These are phyloP conservation scores for Paramacrobiotus metropolitanus DNA, from an alignment of 1,140 invertebrate species.

Conservation along the genomic window DNA sequence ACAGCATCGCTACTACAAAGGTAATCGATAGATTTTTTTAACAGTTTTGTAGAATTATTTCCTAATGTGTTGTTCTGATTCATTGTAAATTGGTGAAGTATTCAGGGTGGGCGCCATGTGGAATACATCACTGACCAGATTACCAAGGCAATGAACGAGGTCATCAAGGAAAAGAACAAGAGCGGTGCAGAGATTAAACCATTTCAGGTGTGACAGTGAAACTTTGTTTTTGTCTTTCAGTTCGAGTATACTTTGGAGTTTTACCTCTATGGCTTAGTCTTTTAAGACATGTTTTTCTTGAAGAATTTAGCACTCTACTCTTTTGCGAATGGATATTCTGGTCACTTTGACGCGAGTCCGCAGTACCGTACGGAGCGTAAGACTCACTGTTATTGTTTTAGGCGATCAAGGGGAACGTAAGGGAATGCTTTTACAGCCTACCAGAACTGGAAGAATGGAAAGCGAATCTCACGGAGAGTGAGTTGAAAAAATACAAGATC, in stretches of 20 bases:
- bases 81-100: not conserved
- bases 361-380: too few species aligned
- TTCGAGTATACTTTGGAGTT: constrained; percentile 63
- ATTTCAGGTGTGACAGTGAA: too few species aligned
- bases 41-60: not conserved
- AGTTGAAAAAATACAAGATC: constrained; percentile 61
- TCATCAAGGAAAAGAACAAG: constrained; percentile 72
- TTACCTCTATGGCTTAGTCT: constrained; percentile 90
- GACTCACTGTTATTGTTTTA: constrained; percentile 70
- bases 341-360: too few species aligned
- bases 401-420: constrained; percentile 58
- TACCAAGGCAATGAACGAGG: constrained; percentile 61
- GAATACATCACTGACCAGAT: constrained; percentile 78
- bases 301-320: constrained; percentile 99
- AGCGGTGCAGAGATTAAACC: constrained; percentile 39
- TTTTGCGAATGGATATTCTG: too few species aligned
- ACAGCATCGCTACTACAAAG: constrained; percentile 96
- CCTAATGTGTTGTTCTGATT: constrained; percentile 6
- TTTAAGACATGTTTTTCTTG: constrained; percentile 64
- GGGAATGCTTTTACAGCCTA: constrained; percentile 81
- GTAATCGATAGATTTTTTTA: constrained; percentile 21
- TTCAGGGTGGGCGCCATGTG: constrained; percentile 73
- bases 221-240: constrained; percentile 4
- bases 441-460: constrained; percentile 99
- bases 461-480: constrained; percentile 20